phyloP scores from a whole-genome alignment of 2,888 invertebrate genomes.

The Taenaris catops region DNA sequence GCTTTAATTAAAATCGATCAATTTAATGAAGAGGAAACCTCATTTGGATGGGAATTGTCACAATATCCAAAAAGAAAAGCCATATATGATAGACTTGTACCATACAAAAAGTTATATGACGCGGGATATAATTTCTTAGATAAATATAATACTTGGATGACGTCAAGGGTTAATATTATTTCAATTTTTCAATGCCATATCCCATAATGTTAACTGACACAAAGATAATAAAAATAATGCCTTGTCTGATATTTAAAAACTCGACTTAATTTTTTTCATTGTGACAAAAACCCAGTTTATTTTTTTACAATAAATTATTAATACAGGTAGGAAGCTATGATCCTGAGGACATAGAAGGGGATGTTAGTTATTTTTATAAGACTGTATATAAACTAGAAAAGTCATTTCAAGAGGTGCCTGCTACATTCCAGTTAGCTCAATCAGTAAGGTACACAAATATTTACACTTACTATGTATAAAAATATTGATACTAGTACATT shows the following conservation, averaged over 20 bases:
- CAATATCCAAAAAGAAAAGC: conserved; percentile 92
- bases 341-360: conserved; percentile 93
- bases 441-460: conserved; percentile 77
- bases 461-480: too few species aligned
- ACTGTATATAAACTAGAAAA: conserved; percentile 94
- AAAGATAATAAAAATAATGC: too few species aligned
- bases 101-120: conserved; percentile 93
- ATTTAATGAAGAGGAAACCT: conserved; percentile 94
- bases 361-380: conserved; percentile 84
- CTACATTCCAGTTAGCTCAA: conserved; percentile 85
- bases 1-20: conserved; percentile 91
- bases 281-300: too few species aligned
- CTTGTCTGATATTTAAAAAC: too few species aligned
- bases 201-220: too few species aligned
- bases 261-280: too few species aligned
- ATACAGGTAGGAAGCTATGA: conserved; percentile 87
- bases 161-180: conserved; percentile 62
- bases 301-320: too few species aligned
- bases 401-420: conserved; percentile 87
- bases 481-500: too few species aligned
- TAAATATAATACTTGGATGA: conserved; percentile 93
- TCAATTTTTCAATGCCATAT: neutral
- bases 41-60: conserved; percentile 93
- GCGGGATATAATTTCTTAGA: conserved; percentile 91
- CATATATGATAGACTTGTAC: conserved; percentile 88